These are phyloP conservation scores for Montipora foliosa DNA, from an alignment of 64 coral and sea anemone species.

Conservation along the genomic window DNA sequence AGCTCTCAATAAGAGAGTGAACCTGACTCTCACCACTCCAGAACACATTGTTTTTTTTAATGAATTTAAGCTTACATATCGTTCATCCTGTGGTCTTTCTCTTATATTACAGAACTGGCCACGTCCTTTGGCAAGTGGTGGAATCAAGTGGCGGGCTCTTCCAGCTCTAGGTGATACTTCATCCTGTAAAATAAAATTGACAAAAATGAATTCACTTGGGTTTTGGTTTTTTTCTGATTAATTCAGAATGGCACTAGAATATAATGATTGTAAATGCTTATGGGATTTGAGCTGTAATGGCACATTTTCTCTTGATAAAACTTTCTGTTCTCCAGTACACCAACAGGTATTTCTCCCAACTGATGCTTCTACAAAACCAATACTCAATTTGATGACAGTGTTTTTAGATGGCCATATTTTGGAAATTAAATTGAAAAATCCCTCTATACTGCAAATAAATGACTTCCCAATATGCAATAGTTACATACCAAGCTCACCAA, in stretches of 20 bases:
- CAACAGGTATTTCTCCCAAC: no score
- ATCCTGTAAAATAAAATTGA: slow-evolving; percentile 34
- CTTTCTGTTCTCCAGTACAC: no score
- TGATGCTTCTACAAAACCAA: no score
- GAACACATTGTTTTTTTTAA: not conserved
- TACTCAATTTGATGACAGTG: no score
- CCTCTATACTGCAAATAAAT: no score
- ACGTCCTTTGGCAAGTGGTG: slow-evolving; percentile 80
- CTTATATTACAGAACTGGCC: slow-evolving; percentile 70
- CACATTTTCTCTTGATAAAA: not conserved
- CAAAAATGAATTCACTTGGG: not conserved
- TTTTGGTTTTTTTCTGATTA: not conserved
- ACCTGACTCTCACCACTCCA: no score
- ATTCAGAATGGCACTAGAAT: no score
- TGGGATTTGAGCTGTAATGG: no score
- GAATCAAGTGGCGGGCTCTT: slow-evolving; percentile 52
- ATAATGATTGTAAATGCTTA: no score
- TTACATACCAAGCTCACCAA: slow-evolving; percentile 79
- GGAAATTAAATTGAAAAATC: no score
- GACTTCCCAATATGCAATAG: not conserved
- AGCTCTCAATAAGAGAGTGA: not conserved
- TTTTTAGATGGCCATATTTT: no score
- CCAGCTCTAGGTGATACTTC: slow-evolving; percentile 46
- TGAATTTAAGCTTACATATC: slow-evolving; percentile 55
- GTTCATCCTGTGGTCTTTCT: slow-evolving; percentile 49